These are phyloP conservation scores for Chlorops oryzae DNA, from an alignment of 1,140 invertebrate genomes.

Conservation along the genomic window DNA sequence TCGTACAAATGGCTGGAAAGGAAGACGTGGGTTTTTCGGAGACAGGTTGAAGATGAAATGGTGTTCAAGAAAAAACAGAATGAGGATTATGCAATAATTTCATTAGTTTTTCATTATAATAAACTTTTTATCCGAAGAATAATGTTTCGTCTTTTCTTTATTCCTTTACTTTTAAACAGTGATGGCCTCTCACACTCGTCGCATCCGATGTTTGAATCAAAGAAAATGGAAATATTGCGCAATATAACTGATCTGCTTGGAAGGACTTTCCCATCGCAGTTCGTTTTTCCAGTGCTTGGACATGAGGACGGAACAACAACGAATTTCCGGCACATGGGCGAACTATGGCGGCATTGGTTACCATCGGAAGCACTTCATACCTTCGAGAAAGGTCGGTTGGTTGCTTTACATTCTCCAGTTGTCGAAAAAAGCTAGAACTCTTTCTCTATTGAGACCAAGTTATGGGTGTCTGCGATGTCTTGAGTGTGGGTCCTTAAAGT, in stretches of 20 bases:
- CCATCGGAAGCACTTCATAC: slow-evolving; percentile 70
- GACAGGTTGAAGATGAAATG: no score
- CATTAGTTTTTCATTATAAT: no score
- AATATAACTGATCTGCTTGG: slow-evolving; percentile 71
- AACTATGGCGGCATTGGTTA: slow-evolving; percentile 74
- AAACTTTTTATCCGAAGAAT: background rate
- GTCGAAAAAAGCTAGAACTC: background rate
- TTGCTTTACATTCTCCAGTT: background rate
- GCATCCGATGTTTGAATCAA: slow-evolving; percentile 53
- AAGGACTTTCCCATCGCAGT: slow-evolving; percentile 71
- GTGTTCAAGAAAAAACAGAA: no score
- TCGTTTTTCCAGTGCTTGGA: slow-evolving; percentile 75
- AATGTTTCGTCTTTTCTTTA: background rate
- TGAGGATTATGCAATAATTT: no score
- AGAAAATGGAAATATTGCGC: slow-evolving; percentile 62
- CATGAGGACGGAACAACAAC: slow-evolving; percentile 67
- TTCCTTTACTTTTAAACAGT: slow-evolving; percentile 40
- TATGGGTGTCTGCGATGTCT: no score
- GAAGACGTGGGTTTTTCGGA: no score
- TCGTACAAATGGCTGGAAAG: no score
- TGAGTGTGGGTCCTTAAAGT: no score
- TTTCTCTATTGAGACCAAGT: background rate
- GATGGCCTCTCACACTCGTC: slow-evolving; percentile 59
- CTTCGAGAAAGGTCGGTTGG: slow-evolving; percentile 64
- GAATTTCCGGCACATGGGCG: slow-evolving; percentile 53